Evolutionary conservation across 2,797 vertebrate genomes (phyloP).

Genomic region (Siniperca scherzeri): DNA sequence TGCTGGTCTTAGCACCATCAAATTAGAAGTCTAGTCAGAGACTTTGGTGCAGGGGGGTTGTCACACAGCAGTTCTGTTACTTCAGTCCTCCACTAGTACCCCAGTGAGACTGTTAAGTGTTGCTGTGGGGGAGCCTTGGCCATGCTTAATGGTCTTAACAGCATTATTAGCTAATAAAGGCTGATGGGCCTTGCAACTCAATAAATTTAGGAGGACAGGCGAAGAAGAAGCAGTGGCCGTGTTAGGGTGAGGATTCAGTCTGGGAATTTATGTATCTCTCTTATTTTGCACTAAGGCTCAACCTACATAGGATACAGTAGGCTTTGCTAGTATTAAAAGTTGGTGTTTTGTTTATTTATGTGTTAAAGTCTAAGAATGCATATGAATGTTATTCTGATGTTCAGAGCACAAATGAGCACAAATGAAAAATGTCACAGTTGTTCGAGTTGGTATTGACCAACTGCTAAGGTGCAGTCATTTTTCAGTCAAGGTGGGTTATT

Average conservation of each 20-base stretch:
- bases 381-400: not conserved
- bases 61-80: constrained; percentile 64
- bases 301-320: not conserved
- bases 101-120: constrained; percentile 70
- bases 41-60: constrained; percentile 48
- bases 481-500: too few species aligned
- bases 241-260: constrained; percentile 49
- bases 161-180: constrained; percentile 84
- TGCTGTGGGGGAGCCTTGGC: constrained; percentile 68
- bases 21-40: constrained; percentile 75
- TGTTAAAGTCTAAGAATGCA: not conserved
- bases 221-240: constrained; percentile 27
- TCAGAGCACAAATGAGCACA: too few species aligned
- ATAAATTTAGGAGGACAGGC: constrained; percentile 71
- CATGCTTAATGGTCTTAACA: constrained; percentile 79
- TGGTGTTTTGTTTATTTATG: not conserved
- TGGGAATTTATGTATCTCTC: constrained; percentile 23
- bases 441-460: not conserved
- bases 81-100: constrained; percentile 62
- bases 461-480: not conserved
- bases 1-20: constrained; percentile 45
- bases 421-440: not conserved
- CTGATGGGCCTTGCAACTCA: constrained; percentile 74
- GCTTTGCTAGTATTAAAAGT: not conserved
- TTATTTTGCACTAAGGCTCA: constrained; percentile 20